Conservation (phyloP, 2,888 invertebrate species). For the Rotaria sp. region DNA sequence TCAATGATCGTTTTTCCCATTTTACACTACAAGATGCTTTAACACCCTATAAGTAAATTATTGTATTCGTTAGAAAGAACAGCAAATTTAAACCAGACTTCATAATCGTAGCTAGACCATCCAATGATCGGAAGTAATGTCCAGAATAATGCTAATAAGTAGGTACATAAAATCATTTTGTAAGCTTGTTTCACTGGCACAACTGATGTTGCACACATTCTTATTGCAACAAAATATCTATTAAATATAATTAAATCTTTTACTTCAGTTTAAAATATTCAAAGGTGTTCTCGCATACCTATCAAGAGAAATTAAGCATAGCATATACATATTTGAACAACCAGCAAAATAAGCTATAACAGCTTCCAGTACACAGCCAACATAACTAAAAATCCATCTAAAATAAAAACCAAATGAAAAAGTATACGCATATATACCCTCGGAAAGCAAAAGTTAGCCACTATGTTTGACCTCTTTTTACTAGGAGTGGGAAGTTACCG, state of each 20-base stretch:
- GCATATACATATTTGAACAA: constrained; percentile 18
- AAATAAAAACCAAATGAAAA: background rate
- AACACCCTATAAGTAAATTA: background rate
- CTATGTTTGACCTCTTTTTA: too few species aligned
- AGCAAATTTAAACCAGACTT: background rate
- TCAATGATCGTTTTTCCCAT: background rate
- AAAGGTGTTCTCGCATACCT: background rate
- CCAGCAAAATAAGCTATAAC: background rate
- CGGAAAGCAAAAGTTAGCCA: too few species aligned
- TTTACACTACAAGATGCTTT: background rate
- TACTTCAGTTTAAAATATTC: too few species aligned
- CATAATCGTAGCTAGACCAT: background rate
- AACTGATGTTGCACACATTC: background rate
- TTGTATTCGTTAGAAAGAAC: background rate
- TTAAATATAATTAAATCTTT: background rate
- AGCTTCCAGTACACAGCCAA: background rate
- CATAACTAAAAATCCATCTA: background rate
- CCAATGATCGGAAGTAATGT: background rate
- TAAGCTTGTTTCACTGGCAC: background rate
- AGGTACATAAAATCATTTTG: background rate
- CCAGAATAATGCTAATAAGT: background rate
- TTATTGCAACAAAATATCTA: background rate
- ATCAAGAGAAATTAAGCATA: background rate
- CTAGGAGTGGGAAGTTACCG: too few species aligned
- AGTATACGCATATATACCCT: background rate